Evolutionary conservation across 2,113 vertebrate species (phyloP), one percentile per base, ranked within the genome.

Genomic region (Charina bottae): DNA sequence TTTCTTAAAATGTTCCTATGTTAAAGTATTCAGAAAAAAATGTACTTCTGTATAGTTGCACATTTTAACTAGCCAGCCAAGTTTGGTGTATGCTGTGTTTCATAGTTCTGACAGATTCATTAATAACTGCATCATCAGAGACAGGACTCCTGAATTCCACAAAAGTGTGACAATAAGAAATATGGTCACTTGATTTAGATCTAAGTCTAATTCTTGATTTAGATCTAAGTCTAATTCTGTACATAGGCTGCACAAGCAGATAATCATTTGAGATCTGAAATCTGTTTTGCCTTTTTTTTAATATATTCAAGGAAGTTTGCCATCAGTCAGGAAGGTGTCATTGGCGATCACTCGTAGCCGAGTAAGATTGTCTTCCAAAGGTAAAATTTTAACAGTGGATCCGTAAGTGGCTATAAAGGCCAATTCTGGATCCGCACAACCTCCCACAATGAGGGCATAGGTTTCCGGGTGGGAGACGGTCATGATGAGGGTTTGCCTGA

Each of bases 241-340:
- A 72, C 28, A 56, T 54, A 54, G 33, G 12, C 24, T 6, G 23
- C 37, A 55, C 59, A 83, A 46, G 6, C 3, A 59, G 46, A 46
- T 58, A 90, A 49, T 60, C n/a, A 87, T 90, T 83, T 90, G 42
- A 8, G 12, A 87, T 83, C 28, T 53, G 28, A 93, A 90, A 83
- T 17, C 78, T 15, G 28, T 28, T 87, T 93, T 85, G 54, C 46
- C 42, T 42, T 42, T 42, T 42, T 78, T 90, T 93, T 83, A 60
- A 33, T 55, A 23, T 28, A 23, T 87, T 87, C 56, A 87, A 56
- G 72, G 6, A 78, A 89, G 60, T 58, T n/a, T 56, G 33, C 3
- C 24, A 85, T 92, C 55, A 60, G 46, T 93, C 46, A 55, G 64
- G 62, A 90, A 92, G 26, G 23, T 6, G 4, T 56, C 87, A 24